These are phyloP conservation scores for Lymantria monacha DNA, from an alignment of 2,888 invertebrate genomes.

Conservation along the genomic window DNA sequence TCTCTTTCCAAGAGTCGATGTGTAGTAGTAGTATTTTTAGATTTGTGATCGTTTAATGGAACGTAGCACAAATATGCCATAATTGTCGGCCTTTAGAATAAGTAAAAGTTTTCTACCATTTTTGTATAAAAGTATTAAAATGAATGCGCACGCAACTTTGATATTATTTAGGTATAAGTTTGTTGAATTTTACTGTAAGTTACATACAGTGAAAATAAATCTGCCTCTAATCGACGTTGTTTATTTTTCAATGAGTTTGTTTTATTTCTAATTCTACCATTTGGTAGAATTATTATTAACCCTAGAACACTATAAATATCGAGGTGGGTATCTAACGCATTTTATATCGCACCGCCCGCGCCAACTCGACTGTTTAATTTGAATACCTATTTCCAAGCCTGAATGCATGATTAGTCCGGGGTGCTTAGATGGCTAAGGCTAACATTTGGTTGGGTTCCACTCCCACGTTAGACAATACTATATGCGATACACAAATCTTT, in stretches of 20 bases:
- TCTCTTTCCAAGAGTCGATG: too few species aligned
- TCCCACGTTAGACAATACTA: too few species aligned
- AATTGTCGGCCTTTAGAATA: neutral
- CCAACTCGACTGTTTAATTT: too few species aligned
- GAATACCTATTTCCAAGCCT: too few species aligned
- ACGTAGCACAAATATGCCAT: neutral
- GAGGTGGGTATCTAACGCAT: too few species aligned
- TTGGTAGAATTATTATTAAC: neutral
- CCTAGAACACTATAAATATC: too few species aligned
- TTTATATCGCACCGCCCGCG: too few species aligned
- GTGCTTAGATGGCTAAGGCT: too few species aligned
- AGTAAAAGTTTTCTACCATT: neutral
- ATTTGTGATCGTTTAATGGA: neutral
- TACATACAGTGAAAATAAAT: neutral
- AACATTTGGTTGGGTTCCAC: too few species aligned
- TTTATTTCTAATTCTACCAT: neutral
- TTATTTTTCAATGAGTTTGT: neutral
- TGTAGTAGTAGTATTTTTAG: too few species aligned
- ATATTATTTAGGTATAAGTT: neutral
- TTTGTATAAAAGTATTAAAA: slow-evolving; percentile 4
- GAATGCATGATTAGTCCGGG: too few species aligned
- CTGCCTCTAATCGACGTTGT: neutral
- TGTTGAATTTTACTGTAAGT: neutral
- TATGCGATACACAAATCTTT: too few species aligned
- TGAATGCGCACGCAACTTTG: slow-evolving; percentile 4